Base-by-base conservation (phyloP, 2,797 vertebrate genomes). In the Acomys russatus region DNA sequence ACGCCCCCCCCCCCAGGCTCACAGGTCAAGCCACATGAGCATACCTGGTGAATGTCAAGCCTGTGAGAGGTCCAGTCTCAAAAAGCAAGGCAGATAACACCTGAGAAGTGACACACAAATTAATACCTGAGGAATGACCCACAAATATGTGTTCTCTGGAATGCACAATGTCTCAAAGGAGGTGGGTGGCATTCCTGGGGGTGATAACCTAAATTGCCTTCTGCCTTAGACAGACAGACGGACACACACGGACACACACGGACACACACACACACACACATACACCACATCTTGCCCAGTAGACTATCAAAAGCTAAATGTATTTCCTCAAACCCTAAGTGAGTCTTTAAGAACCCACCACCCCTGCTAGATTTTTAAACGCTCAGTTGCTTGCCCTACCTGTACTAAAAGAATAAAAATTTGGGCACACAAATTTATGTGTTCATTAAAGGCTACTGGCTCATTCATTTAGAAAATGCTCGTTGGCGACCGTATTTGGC, bases 401-500 rank as follows among this genome's bases (percentile, higher is more conserved):
- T 96, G n/a, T 28, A 51, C 85, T 77, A 70, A 91, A n/a, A 76
- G 22, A 76, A 76, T 64, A 64, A 78, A 92, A 63, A 44, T 35
- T n/a, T 79, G 93, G 22, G 82, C 9, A 91, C 17, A n/a, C 38
- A 49, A 64, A 23, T 86, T 82, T 30, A 63, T 70, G 25, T 79
- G 18, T 90, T 95, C 68, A 63, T 90, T 44, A 54, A 90, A 96
- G 66, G 79, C 64, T 88, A 91, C 30, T 73, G 78, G 68, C 54
- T 70, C 51, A 63, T 59, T 87, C 38, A 54, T 12, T 91, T 38
- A 85, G 90, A 90, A 76, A 94, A 74, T 1, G 11, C 33, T 80
- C 74, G 11, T 59, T 92, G 51, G 25, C 59, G 87, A 2, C 15
- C 56, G 22, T 33, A 30, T 10, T 76, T 68, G 76, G 56, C n/a